phyloP scores from a whole-genome alignment of 2,797 vertebrate genomes.

The Fistularia tabacaria region DNA sequence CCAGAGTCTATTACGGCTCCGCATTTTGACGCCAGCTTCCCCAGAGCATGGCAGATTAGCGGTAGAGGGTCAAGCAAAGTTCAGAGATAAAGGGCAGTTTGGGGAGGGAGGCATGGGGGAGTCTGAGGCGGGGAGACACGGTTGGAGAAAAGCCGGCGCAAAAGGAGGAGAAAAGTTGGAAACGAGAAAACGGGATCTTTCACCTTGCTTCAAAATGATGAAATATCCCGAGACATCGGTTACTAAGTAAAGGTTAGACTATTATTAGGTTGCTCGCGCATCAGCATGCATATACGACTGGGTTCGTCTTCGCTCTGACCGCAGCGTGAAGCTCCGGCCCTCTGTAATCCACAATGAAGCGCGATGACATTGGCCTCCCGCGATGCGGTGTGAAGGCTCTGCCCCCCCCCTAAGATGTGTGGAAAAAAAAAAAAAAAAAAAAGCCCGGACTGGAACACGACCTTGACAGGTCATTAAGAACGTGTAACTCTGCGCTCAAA shows the following conservation, averaged over 20 bases:
- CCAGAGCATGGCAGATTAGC: constrained; percentile 52
- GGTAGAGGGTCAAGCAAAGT: constrained; percentile 58
- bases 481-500: constrained; percentile 32
- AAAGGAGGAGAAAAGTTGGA: constrained; percentile 33
- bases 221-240: constrained; percentile 63
- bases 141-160: constrained; percentile 16
- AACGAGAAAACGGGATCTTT: constrained; percentile 48
- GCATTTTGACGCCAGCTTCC: constrained; percentile 50
- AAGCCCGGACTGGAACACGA: constrained; percentile 54
- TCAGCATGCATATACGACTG: constrained; percentile 21
- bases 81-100: constrained; percentile 58
- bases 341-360: constrained; percentile 31
- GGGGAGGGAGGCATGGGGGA: background rate
- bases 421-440: constrained; percentile 39
- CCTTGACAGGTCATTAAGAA: constrained; percentile 59
- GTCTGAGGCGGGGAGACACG: constrained; percentile 4
- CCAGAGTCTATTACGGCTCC: constrained; percentile 49
- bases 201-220: constrained; percentile 56
- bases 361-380: constrained; percentile 44
- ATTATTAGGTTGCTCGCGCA: constrained; percentile 46
- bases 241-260: constrained; percentile 61
- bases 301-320: constrained; percentile 46
- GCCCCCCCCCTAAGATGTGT: constrained; percentile 40
- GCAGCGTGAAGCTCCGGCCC: constrained; percentile 27
- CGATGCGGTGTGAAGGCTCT: constrained; percentile 49